Evolutionary conservation across 2,888 invertebrate species (phyloP), one percentile per base, ranked within the genome.

Genomic region (Chrysodeixis includens): DNA sequence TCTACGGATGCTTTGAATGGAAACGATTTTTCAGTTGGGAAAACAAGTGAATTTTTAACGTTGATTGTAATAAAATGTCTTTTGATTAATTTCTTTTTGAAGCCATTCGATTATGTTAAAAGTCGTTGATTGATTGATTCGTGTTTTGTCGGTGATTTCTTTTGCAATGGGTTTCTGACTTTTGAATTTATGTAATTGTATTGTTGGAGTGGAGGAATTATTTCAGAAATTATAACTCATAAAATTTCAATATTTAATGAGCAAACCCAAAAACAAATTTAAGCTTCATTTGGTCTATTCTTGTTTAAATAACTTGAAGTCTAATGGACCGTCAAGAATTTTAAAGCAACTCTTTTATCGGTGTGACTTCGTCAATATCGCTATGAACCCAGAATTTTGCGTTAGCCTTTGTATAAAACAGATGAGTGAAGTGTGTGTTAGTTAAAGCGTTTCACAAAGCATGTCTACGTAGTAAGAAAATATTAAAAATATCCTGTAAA

Each of bases 1-100:
- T 88, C 83, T 88, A 76, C 80, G 81, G 83, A 86, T 83, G 87
- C 85, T 86, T 87, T 88, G 82, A 89, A 90, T 91, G 84, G 71
- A 84, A 78, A 74, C 87, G 88, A 91, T 92, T 91, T 91, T 92
- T 90, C 89, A 91, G 88, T 85, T 83, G 84, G 85, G 74, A 77
- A 82, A 86, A 82, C 85, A 81, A 86, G 85, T 85, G 82, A 83
- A 86, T 84, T 86, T 88, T 75, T 63, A 69, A 67, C 65, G 61
- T 71, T 67, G 62, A 65, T 73, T 65, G 79, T 73, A 71, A 78
- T 71, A 79, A 78, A 79, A 79, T 61, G 62, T 65, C 53, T 40
- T 62, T 69, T 69, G 71, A 75, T 79, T 75, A 68, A 67, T 64
- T 66, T 49, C 69, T 66, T 75, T 63, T 69, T 71, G 49, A 56